Evolutionary conservation across 2,797 vertebrate species (phyloP).

Genomic region (Etheostoma nigrum): DNA sequence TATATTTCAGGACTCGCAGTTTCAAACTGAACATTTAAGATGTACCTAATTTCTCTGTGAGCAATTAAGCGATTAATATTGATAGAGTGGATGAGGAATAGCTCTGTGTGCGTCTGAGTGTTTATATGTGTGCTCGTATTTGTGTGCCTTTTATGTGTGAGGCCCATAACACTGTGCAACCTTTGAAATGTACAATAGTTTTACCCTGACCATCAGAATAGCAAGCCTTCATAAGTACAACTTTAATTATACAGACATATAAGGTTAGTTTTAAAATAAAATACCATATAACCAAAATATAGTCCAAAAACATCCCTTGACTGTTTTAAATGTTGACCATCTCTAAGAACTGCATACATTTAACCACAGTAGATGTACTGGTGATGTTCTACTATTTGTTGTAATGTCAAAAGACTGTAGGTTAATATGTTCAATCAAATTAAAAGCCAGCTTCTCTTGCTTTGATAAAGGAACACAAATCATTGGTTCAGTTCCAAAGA

Average conservation of each 20-base stretch:
- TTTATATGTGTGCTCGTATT: conserved; percentile 36
- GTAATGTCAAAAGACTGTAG: conserved; percentile 1
- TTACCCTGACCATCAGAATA: conserved; percentile 8
- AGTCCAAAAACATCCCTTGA: not conserved
- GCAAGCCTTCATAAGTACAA: not conserved
- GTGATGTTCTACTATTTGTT: conserved; percentile 18
- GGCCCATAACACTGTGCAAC: conserved; percentile 32
- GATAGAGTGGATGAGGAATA: conserved; percentile 44
- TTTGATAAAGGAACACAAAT: conserved; percentile 90
- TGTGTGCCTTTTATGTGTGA: conserved; percentile 50
- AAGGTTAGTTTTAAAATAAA: conserved; percentile 36
- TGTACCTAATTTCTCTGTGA: conserved; percentile 47
- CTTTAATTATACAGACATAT: conserved; percentile 1
- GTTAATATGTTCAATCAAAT: conserved; percentile 43
- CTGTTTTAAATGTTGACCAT: conserved; percentile 20
- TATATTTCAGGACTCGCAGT: conserved; percentile 49
- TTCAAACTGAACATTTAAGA: conserved; percentile 33
- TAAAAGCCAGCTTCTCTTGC: conserved; percentile 50
- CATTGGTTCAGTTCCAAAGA: conserved; percentile 98
- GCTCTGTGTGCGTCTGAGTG: conserved; percentile 28
- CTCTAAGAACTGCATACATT: conserved; percentile 7
- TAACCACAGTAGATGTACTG: conserved; percentile 13
- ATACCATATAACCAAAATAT: conserved; percentile 17
- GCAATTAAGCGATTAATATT: conserved; percentile 47
- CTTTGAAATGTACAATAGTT: conserved; percentile 28